Evolutionary conservation across 1,140 invertebrate genomes (phyloP), one percentile per base, ranked within the genome.

Genomic region (Oedothorax gibbosus): DNA sequence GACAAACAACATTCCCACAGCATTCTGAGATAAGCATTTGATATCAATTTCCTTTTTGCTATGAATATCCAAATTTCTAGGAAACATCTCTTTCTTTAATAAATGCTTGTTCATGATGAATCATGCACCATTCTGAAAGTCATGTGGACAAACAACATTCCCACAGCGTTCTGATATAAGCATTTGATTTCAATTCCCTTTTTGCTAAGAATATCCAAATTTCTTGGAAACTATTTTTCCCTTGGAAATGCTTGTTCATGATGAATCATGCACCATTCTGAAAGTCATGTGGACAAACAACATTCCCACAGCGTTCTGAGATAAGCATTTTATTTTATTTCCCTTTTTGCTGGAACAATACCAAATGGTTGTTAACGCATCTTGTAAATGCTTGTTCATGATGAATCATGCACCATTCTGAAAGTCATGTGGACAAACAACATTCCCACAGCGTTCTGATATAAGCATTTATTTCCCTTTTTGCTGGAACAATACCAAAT

Each of bases 341-440:
- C n/a, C n/a, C n/a, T n/a, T n/a, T n/a, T n/a, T n/a, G n/a, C n/a
- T n/a, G n/a, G n/a, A n/a, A n/a, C n/a, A n/a, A n/a, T n/a, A n/a
- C n/a, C n/a, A n/a, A n/a, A n/a, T n/a, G n/a, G n/a, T n/a, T n/a
- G n/a, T n/a, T n/a, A n/a, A n/a, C n/a, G n/a, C n/a, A n/a, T n/a
- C 1, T 35, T 35, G 12, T 6, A 12, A 14, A 14, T 7, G 12
- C 12, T 60, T 60, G 12, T 60, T 60, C 12, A 60, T 60, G 57
- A 60, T 60, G 57, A 60, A 68, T 20, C 18, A 68, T 68, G 65
- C 21, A 68, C 65, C 65, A 68, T 68, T 68, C 65, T 68, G 12
- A 68, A 18, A 12, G 7, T 35, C 12, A 60, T 60, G 57, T 60
- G 57, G n/a, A 14, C 12, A 60, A 14, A 60, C n/a, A 20, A 57